Base-by-base conservation (phyloP, 2,888 invertebrate species). In the Chrysolina oricalcia region DNA sequence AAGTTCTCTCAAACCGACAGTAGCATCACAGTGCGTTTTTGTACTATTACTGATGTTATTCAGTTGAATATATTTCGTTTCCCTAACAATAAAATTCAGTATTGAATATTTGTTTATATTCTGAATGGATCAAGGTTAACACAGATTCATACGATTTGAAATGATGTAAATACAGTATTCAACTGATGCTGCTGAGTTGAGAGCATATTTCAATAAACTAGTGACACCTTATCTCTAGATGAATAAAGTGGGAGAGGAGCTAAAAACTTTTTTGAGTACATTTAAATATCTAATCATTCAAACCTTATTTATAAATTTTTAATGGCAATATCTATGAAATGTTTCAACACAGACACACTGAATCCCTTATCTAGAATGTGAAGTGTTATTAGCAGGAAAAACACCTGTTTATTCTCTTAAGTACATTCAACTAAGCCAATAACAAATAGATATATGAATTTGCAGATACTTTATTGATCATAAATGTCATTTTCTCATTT, bases 51-150 rank as follows among this genome's bases (percentile, higher is more conserved):
- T 70, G 53, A 21, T 66, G 35, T 23, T 40, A 70, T 70, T 53
- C 59, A 19, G 21, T 43, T 56, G n/a, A 56, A 5, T 17, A 13
- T 1, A 41, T 59, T 56, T 21, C 40, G 78, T 76, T 75, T 73
- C 75, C 76, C 48, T 73, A 73, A 73, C 76, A 74, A 76, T 76
- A 62, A 73, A 71, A 68, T 72, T 75, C 63, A 66, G 69, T 70
- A 73, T 72, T 72, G 70, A 70, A 74, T 73, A 73, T 77, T 76
- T 71, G 74, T 79, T 77, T 73, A 74, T 73, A 70, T 68, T 53
- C 64, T 17, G 64, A 78, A 64, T 72, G 53, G 71, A 64, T 74
- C 77, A 79, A 79, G 76, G 79, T 74, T 76, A 72, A 72, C 70
- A 59, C 65, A 69, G 41, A 75, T 72, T 41, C 43, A n/a, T 27